Base-by-base conservation (phyloP, 2,797 vertebrate species). In the Sebastes steindachneri region DNA sequence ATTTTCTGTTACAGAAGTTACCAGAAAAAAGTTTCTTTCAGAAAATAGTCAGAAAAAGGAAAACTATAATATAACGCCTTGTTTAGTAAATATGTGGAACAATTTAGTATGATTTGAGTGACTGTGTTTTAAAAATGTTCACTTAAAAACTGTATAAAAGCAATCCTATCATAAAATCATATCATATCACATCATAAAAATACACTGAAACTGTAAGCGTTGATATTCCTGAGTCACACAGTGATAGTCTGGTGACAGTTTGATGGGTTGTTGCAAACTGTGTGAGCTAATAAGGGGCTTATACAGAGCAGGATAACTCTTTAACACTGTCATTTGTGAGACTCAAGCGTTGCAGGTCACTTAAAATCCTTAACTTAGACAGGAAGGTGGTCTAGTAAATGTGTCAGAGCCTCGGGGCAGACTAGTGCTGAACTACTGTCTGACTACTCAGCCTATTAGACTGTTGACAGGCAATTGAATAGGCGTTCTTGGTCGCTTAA, bases 361-460 rank as follows among this genome's bases (percentile, higher is more conserved):
- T 69, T 37, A 19, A 57, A 73, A 25, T 53, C 9, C 14, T 59
- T 19, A 25, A 79, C 51, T 58, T 58, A 67, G 58, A 70, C 64
- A 70, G 68, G 73, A 74, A 77, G 73, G 59, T 33, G 53, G 57
- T 80, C 64, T 87, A 79, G 70, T 79, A 86, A 89, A 88, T 70
- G 55, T 83, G 69, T 86, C 81, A 86, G 64, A 37, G 31, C 62
- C 55, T 35, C 12, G 14, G 19, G 9, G 53, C 19, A 69, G 33
- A 70, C 41, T 23, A 19, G 33, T 29, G 9, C 14, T 69, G n/a
- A 54, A 11, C 54, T 57, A 64, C 31, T 51, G 21, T 66, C 63
- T 26, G 19, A 68, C 45, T 65, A 12, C 3, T 15, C 15, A 45
- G 15, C 41, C 41, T 17, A 45, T 45, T 17, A 45, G 41, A 45